Evolutionary conservation across 2,888 invertebrate species (phyloP).

Genomic region (Sphaeridia pumilis): DNA sequence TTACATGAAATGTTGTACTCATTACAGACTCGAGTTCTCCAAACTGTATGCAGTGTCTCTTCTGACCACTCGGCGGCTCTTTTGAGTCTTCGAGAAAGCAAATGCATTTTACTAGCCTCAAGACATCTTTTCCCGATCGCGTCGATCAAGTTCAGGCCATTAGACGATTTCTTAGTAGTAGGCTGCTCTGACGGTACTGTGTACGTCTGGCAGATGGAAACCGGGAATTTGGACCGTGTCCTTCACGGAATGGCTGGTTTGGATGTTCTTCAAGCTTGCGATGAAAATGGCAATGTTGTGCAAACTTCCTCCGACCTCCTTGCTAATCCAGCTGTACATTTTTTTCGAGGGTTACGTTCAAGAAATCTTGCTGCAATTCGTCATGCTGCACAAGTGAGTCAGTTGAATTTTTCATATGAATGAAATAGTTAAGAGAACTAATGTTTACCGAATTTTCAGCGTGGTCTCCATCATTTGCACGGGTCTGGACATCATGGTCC

Average conservation of each 20-base stretch:
- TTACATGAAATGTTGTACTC: too few species aligned
- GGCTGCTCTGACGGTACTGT: conserved; percentile 96
- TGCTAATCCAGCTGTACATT: conserved; percentile 88
- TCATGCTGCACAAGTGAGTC: conserved; percentile 65
- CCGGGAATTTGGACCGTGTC: conserved; percentile 81
- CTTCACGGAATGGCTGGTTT: conserved; percentile 90
- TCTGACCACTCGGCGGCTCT: conserved; percentile 95
- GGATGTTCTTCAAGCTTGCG: conserved; percentile 89
- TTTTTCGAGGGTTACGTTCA: conserved; percentile 83
- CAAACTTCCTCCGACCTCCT: conserved; percentile 56
- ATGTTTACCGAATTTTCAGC: too few species aligned
- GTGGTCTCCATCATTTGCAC: conserved; percentile 75
- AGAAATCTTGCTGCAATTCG: conserved; percentile 88
- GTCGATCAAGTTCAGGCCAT: conserved; percentile 88
- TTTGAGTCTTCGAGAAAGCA: conserved; percentile 79
- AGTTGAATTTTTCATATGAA: too few species aligned
- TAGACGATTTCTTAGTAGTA: conserved; percentile 96
- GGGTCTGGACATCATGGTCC: conserved; percentile 55
- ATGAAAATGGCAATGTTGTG: conserved; percentile 60
- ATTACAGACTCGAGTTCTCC: conserved; percentile 72
- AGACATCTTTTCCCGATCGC: conserved; percentile 92
- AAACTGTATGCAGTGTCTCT: conserved; percentile 91
- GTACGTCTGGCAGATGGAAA: conserved; percentile 99
- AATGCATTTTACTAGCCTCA: conserved; percentile 86
- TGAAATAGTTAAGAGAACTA: too few species aligned